Base-by-base conservation (phyloP, 2,113 vertebrate genomes). In the Echinops telfairi region DNA sequence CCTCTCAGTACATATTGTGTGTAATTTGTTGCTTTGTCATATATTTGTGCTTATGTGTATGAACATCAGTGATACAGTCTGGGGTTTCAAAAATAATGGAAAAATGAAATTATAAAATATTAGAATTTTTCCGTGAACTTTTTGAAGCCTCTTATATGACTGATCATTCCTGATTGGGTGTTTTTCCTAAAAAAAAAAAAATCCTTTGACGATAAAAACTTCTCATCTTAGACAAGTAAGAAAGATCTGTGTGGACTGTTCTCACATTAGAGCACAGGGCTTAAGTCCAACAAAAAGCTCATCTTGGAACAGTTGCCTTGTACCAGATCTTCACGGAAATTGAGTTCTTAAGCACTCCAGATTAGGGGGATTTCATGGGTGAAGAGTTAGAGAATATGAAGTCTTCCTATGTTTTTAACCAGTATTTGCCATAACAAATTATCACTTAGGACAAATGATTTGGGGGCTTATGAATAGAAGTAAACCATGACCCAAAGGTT, bases 111-210 rank as follows among this genome's bases (percentile, higher is more conserved):
- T 40, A 40, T 40, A 40, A 40, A 40, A 40, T 40, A 40, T 4
- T 40, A 53, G 47, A 53, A 14, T 53, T 53, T 53, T 53, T 53
- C 12, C 9, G 47, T 53, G 47, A 53, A 53, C 47, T 53, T 53
- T 53, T 53, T 10, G 12, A 53, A 53, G 12, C 47, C 47, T 53
- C 47, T 53, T 53, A 53, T 53, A 60, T 62, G 29, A 4, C 86
- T 91, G 78, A 86, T 68, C 40, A 84, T 87, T 83, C 15, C 47
- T 53, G 47, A 53, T 53, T 53, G 47, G 36, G 16, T 62, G 43
- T 90, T 83, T 68, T 40, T 40, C n/a, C n/a, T n/a, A n/a, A n/a
- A n/a, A n/a, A 53, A 86, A n/a, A 93, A 40, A 60, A 92, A 76
- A 16, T 70, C 43, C 62, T 66, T 23, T 66, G 27, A 29, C 31